Conservation (phyloP, 2,888 invertebrate species). For the Syritta pipiens region DNA sequence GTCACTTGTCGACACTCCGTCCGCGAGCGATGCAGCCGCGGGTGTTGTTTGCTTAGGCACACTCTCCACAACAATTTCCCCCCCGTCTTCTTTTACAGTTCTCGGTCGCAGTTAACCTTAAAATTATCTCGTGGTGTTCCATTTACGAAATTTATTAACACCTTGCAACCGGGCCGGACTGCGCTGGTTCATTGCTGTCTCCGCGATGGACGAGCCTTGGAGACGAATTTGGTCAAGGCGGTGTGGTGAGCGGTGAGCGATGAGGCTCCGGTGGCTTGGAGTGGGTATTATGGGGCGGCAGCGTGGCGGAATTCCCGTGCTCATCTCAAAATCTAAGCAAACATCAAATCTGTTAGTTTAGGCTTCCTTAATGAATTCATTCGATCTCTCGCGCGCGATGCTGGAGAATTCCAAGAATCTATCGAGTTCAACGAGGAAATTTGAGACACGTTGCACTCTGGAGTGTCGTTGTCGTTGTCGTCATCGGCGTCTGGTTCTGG, state of each 20-base stretch:
- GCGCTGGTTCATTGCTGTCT: neutral
- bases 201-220: constrained; percentile 2
- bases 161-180: constrained; percentile 20
- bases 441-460: constrained; percentile 27
- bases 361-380: constrained; percentile 67
- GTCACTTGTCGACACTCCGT: constrained; percentile 4
- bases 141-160: constrained; percentile 62
- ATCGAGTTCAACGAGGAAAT: constrained; percentile 46
- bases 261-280: neutral
- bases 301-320: constrained; percentile 56
- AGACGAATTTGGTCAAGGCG: neutral
- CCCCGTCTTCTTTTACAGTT: constrained; percentile 43
- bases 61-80: constrained; percentile 9
- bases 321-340: constrained; percentile 63
- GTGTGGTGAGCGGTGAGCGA: neutral
- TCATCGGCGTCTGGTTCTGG: constrained; percentile 2
- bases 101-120: constrained; percentile 65
- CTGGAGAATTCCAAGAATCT: constrained; percentile 57
- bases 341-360: constrained; percentile 57
- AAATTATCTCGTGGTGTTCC: constrained; percentile 57
- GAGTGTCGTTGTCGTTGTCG: no score
- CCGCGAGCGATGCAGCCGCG: neutral
- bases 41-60: constrained; percentile 30
- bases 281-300: constrained; percentile 46
- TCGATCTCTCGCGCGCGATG: constrained; percentile 17